Conservation (phyloP, 2,888 invertebrate genomes). For the Brachyopa scutellaris region DNA sequence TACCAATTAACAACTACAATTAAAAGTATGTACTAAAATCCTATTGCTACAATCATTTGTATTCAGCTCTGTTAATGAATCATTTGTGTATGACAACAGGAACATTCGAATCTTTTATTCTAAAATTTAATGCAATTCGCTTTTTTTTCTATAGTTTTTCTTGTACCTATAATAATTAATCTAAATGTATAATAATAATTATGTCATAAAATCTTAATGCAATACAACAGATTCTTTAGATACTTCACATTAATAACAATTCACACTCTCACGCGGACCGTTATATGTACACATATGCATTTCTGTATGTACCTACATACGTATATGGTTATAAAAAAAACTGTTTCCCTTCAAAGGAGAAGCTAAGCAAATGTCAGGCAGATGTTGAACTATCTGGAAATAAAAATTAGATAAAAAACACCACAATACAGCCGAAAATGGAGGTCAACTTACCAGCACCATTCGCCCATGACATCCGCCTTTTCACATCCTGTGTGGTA, state of each 20-base stretch:
- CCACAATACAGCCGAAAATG: background rate
- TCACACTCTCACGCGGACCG: conserved; percentile 8
- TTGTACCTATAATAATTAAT: conserved; percentile 1
- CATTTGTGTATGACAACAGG: conserved; percentile 24
- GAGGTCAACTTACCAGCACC: conserved; percentile 70
- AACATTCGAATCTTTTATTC: conserved; percentile 33
- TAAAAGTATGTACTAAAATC: no score
- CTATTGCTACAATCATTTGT: conserved; percentile 21
- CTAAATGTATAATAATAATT: conserved; percentile 20
- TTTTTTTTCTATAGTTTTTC: background rate
- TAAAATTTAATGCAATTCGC: background rate
- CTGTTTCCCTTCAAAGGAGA: background rate
- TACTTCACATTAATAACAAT: conserved; percentile 1
- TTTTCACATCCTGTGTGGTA: conserved; percentile 87
- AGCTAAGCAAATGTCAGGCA: conserved; percentile 46
- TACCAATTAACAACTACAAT: background rate
- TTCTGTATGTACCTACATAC: no score
- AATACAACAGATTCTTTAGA: conserved; percentile 31
- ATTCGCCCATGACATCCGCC: conserved; percentile 79
- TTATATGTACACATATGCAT: background rate
- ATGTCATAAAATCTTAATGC: background rate
- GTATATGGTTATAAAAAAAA: no score
- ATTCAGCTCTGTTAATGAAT: conserved; percentile 23
- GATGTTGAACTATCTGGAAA: conserved; percentile 62
- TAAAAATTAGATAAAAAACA: background rate